Evolutionary conservation across 2,113 vertebrate genomes (phyloP).

Genomic region (Lampris incognitus): DNA sequence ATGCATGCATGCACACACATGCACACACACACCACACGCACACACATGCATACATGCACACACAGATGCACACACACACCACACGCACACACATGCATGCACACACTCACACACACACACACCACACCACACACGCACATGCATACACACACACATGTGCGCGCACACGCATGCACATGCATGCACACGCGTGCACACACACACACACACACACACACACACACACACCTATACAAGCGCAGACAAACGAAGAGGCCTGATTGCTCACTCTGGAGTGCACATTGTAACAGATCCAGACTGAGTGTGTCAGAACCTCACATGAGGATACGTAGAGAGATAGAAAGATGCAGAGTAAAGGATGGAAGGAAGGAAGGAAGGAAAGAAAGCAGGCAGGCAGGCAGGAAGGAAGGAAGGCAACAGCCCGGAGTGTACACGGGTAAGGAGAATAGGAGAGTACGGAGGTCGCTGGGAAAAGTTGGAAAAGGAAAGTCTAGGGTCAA

Average conservation of each 20-base stretch:
- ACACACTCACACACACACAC: neutral
- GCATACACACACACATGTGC: slow-evolving; percentile 2
- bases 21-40: neutral
- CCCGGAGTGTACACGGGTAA: neutral
- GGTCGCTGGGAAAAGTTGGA: neutral
- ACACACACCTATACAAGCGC: neutral
- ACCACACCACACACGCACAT: neutral
- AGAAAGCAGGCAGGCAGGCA: neutral
- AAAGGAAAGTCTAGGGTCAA: neutral
- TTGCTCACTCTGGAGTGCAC: slow-evolving; percentile 68
- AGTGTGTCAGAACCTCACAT: slow-evolving; percentile 74
- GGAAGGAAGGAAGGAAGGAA: slow-evolving; percentile 12
- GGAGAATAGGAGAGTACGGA: neutral
- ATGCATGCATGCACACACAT: neutral
- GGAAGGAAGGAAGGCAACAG: slow-evolving; percentile 3
- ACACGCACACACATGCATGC: neutral
- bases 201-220: slow-evolving; percentile 6
- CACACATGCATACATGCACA: neutral
- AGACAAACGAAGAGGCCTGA: slow-evolving; percentile 38
- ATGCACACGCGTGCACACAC: slow-evolving; percentile 16
- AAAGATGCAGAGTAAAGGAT: neutral
- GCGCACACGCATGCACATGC: slow-evolving; percentile 4
- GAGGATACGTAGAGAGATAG: slow-evolving; percentile 37
- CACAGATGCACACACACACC: slow-evolving; percentile 1
- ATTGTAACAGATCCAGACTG: slow-evolving; percentile 66